Percentiles rank a stretch among this genome's conserved stretches.
phyloP scores from a whole-genome alignment of 2,113 vertebrate species.

The Crocuta crocuta region DNA sequence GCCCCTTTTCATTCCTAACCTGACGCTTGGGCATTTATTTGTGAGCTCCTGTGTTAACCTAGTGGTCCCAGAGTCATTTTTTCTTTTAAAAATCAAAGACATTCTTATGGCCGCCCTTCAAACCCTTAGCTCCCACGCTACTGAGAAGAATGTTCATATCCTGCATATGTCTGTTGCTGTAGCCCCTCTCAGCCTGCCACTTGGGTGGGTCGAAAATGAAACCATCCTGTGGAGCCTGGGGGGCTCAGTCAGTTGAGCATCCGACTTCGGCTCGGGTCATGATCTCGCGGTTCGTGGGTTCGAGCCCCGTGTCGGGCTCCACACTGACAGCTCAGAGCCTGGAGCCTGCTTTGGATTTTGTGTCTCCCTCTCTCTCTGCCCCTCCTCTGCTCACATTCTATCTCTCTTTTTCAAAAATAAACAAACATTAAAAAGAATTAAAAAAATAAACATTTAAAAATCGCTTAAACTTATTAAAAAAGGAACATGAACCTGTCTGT shows the following conservation, averaged over 20 bases:
- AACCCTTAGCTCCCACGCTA: neutral
- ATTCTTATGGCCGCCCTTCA: neutral
- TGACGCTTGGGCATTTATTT: neutral
- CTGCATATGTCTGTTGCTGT: neutral
- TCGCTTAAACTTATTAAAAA: too few relatives aligned
- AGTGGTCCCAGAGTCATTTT: neutral
- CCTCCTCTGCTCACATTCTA: too few relatives aligned
- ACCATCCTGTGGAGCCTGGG: neutral
- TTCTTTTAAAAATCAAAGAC: neutral
- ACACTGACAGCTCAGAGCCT: too few relatives aligned
- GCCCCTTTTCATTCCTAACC: neutral
- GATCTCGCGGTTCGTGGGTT: too few relatives aligned
- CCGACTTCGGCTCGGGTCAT: too few relatives aligned
- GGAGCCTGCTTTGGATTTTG: too few relatives aligned
- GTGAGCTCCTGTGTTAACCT: neutral
- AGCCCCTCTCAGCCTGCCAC: neutral
- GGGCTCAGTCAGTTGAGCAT: too few relatives aligned
- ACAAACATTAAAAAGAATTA: too few relatives aligned
- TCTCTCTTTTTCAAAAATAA: too few relatives aligned
- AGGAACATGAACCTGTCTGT: constrained; percentile 7
- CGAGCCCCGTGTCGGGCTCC: too few relatives aligned
- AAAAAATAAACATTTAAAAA: too few relatives aligned
- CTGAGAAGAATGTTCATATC: neutral
- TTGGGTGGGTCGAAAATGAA: neutral
- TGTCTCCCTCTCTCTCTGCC: too few relatives aligned